Conservation (phyloP, 2,797 vertebrate genomes). For the Ciconia nigra region DNA sequence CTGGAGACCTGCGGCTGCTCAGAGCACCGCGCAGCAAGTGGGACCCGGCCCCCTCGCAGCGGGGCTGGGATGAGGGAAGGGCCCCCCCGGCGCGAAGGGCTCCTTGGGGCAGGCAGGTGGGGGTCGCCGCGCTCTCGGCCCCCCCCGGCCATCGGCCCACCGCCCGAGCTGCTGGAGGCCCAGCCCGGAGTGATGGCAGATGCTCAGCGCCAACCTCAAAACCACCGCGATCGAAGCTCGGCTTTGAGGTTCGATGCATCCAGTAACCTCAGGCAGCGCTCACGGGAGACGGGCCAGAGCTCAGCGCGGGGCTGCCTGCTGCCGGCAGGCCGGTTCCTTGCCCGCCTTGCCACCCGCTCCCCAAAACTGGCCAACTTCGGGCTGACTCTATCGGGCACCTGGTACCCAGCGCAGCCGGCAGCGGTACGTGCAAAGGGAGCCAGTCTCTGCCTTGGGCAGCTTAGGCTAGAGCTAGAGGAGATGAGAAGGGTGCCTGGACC, state of each 20-base stretch:
- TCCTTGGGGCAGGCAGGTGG: background rate
- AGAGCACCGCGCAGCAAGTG: background rate
- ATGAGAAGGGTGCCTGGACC: background rate
- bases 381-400: background rate
- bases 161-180: background rate
- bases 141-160: too few relatives aligned
- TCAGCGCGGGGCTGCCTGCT: background rate
- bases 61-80: background rate
- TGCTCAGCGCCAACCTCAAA: conserved; percentile 25
- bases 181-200: background rate
- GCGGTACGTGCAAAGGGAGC: background rate
- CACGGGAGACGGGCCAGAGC: background rate
- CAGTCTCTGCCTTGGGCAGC: background rate
- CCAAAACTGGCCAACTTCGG: background rate
- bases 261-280: background rate
- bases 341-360: background rate
- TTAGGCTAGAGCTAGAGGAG: background rate
- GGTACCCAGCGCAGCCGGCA: rapidly evolving
- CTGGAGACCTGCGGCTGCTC: background rate
- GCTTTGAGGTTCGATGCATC: conserved; percentile 20
- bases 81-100: background rate
- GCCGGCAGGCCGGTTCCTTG: background rate
- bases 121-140: background rate
- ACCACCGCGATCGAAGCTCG: background rate
- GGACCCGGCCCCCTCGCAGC: background rate